Conservation (phyloP, 2,113 vertebrate genomes). For the Dipodomys merriami region DNA sequence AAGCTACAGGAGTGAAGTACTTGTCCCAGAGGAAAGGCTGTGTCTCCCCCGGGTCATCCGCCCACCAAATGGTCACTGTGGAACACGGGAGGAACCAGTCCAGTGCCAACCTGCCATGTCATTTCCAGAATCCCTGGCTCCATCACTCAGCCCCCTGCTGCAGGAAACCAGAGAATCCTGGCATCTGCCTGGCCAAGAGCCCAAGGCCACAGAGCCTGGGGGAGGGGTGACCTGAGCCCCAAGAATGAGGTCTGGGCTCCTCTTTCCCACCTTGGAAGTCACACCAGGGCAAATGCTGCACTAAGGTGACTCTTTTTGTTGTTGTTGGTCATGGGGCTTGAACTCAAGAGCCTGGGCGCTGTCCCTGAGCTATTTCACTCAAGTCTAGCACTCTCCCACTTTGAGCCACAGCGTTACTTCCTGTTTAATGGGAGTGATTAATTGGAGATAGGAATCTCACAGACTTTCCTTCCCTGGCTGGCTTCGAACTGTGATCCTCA, state of each 20-base stretch:
- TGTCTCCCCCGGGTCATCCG: neutral
- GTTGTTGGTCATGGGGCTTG: too few species aligned
- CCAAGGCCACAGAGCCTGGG: neutral
- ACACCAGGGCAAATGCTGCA: neutral
- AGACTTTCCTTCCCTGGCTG: too few species aligned
- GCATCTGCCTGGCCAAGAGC: slow-evolving; percentile 24
- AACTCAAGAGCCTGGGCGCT: too few species aligned
- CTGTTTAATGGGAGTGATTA: too few species aligned
- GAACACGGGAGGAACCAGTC: neutral
- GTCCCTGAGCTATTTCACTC: too few species aligned
- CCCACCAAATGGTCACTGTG: neutral
- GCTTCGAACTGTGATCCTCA: too few species aligned
- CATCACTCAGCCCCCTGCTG: slow-evolving; percentile 15
- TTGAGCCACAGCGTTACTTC: too few species aligned
- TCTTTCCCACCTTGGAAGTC: neutral
- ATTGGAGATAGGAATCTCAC: too few species aligned
- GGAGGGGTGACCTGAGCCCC: neutral
- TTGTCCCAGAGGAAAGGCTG: neutral
- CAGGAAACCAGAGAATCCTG: slow-evolving; percentile 12
- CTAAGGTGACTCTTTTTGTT: neutral
- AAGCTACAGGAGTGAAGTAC: too few species aligned
- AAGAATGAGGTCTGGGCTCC: neutral
- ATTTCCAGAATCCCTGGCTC: slow-evolving; percentile 12
- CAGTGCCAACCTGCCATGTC: neutral
- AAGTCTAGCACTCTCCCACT: too few species aligned